phyloP scores from a whole-genome alignment of 2,113 vertebrate genomes.

The Cygnus atratus region DNA sequence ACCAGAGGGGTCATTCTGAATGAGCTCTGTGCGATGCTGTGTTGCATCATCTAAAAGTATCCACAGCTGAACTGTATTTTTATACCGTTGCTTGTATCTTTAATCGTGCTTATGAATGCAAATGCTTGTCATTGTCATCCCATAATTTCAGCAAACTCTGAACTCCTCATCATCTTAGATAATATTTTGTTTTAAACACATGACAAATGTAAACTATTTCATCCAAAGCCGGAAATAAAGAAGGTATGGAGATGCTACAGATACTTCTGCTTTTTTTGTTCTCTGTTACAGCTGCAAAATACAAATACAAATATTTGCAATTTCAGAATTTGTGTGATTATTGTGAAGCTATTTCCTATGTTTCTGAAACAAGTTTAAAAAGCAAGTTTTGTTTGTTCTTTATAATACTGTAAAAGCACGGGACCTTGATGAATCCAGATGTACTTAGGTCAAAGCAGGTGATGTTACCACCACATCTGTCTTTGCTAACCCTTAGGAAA shows the following conservation, averaged over 20 bases:
- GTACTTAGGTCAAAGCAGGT: too few relatives aligned
- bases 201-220: not conserved
- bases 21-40: not conserved
- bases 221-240: not conserved
- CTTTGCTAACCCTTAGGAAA: not conserved
- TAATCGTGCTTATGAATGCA: not conserved
- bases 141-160: not conserved
- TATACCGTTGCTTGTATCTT: not conserved
- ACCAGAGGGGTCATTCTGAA: rapidly evolving
- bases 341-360: not conserved
- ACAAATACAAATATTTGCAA: not conserved
- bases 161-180: not conserved
- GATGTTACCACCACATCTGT: not conserved
- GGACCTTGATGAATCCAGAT: not conserved
- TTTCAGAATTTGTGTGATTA: not conserved
- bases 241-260: not conserved
- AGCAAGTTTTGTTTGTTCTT: not conserved
- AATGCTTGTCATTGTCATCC: not conserved
- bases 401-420: not conserved
- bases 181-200: not conserved
- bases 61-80: not conserved
- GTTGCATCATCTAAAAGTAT: not conserved
- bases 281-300: not conserved
- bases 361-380: not conserved
- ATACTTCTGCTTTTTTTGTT: not conserved